Percentiles rank a stretch among this genome's conserved stretches.
Conservation (phyloP, 64 coral and sea anemone genomes). For the Pocillopora damicornis region DNA sequence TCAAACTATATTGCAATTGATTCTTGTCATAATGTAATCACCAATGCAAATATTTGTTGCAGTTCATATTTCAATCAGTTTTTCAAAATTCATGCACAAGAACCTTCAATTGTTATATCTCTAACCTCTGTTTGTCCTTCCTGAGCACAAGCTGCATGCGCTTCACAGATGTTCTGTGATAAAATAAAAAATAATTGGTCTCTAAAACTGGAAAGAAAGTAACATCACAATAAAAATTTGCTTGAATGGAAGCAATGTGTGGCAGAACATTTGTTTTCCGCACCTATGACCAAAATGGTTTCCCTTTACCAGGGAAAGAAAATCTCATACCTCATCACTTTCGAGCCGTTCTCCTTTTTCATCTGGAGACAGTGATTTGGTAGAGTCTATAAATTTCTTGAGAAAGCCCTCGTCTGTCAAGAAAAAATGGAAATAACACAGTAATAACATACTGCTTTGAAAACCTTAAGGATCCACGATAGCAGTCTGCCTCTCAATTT, state of each 20-base stretch:
- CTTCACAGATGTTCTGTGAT: conserved; percentile 55
- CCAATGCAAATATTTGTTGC: too few relatives aligned
- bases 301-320: neutral
- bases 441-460: too few relatives aligned
- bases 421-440: neutral
- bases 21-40: too few relatives aligned
- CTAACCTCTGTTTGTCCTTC: conserved; percentile 93
- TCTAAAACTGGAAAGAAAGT: neutral
- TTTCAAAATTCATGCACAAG: too few relatives aligned
- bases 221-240: neutral
- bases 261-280: neutral
- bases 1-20: neutral
- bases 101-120: neutral
- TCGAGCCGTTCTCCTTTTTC: conserved; percentile 81
- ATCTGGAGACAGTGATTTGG: conserved; percentile 65
- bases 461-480: too few relatives aligned
- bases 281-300: neutral
- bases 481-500: too few relatives aligned
- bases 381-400: conserved; percentile 84
- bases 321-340: conserved; percentile 63
- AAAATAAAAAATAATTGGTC: neutral
- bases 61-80: too few relatives aligned
- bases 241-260: neutral
- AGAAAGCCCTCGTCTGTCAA: conserved; percentile 68
- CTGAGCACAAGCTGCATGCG: conserved; percentile 83